Percentiles rank a stretch among this genome's conserved stretches.
These are phyloP conservation scores for Pogonocichla stellata DNA, from an alignment of 2,113 vertebrate genomes.

Conservation along the genomic window DNA sequence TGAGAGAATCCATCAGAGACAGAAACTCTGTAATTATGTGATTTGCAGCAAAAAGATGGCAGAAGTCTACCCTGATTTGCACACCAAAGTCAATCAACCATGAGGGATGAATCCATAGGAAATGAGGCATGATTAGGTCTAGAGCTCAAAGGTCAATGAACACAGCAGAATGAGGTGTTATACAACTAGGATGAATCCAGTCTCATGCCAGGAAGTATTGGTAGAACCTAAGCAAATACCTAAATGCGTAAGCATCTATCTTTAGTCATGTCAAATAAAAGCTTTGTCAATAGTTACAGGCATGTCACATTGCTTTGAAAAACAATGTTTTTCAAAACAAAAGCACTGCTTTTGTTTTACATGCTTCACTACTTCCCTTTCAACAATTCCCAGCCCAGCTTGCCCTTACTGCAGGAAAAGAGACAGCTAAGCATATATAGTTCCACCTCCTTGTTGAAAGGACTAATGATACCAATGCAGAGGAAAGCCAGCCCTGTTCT, in stretches of 20 bases:
- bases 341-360: background rate
- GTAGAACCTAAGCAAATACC: slow-evolving; percentile 42
- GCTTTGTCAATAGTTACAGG: slow-evolving; percentile 63
- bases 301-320: background rate
- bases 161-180: background rate
- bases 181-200: background rate
- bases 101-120: accelerated
- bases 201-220: background rate
- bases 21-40: background rate
- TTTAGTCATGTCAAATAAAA: slow-evolving; percentile 15
- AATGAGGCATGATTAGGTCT: background rate
- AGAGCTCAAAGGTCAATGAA: slow-evolving; percentile 17
- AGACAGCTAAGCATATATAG: background rate
- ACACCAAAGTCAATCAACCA: background rate
- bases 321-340: slow-evolving; percentile 19
- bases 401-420: background rate
- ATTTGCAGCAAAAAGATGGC: background rate
- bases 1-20: background rate
- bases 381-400: background rate
- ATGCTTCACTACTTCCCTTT: background rate
- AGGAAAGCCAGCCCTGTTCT: background rate
- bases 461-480: background rate
- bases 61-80: background rate
- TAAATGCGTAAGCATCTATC: slow-evolving; percentile 23
- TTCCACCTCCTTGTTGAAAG: background rate